These are phyloP conservation scores for Limanda limanda DNA, from an alignment of 2,113 vertebrate species.

Conservation along the genomic window DNA sequence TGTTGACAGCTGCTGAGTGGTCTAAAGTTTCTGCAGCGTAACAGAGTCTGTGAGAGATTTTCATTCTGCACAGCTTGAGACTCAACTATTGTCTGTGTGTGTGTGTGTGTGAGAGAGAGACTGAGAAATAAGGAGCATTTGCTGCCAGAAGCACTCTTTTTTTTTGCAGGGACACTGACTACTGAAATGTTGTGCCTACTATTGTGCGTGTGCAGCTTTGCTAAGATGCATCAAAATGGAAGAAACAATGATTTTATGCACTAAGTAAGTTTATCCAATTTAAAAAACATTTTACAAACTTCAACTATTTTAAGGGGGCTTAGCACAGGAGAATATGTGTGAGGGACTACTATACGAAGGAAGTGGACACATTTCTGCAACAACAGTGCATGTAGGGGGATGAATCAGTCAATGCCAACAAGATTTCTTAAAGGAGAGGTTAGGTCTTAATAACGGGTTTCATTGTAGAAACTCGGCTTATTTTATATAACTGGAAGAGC, in stretches of 20 bases:
- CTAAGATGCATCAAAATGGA: neutral
- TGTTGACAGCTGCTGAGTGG: conserved; percentile 58
- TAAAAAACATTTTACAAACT: neutral
- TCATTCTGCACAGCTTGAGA: conserved; percentile 17
- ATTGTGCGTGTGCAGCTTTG: neutral
- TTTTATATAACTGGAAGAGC: conserved; percentile 2
- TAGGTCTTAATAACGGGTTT: neutral
- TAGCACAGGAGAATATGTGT: neutral
- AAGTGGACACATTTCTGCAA: neutral
- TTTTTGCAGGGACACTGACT: neutral
- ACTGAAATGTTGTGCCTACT: too few relatives aligned
- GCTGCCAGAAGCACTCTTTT: neutral
- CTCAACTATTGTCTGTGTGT: too few relatives aligned
- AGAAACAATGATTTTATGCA: neutral
- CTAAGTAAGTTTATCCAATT: neutral
- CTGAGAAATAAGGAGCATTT: neutral
- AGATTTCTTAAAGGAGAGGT: neutral
- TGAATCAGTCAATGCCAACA: neutral
- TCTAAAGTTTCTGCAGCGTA: conserved; percentile 48
- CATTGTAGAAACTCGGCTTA: neutral
- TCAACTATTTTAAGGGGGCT: neutral
- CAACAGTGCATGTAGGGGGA: neutral
- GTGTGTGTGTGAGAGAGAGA: neutral
- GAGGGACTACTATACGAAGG: neutral
- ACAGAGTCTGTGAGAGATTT: conserved; percentile 3